Evolutionary conservation across 2,797 vertebrate genomes (phyloP), one percentile per base, ranked within the genome.

Genomic region (Pogonophryne albipinna): DNA sequence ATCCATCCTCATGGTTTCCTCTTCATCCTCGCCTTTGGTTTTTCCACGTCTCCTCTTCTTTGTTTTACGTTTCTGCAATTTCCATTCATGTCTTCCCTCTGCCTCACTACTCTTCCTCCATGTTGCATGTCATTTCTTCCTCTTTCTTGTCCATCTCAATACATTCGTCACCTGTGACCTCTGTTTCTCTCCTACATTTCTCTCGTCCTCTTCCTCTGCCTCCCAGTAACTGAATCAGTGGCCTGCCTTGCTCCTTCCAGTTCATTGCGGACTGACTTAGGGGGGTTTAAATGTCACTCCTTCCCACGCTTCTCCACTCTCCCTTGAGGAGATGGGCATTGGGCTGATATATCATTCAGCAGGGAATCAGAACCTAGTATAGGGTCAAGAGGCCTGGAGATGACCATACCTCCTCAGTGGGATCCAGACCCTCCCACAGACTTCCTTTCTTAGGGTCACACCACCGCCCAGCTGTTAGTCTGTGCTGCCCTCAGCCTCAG

Each of bases 1-100:
- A 66, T 76, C 80, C 71, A 56, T 72, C 76, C 61, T 83, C 74
- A 42, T 88, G 84, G 69, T 72, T 74, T 82, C 59, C 41, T 66
- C 55, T 72, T 83, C 55, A 71, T 80, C 72, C 71, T 82, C 66
- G 45, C 76, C 53, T 71, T 58, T 61, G 41, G 7, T 45, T 70
- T 75, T 65, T 67, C 42, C 62, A n/a, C 20, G 59, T 86, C 68
- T 82, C 53, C 61, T 78, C 23, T 44, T 57, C 57, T 78, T 81
- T 85, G 59, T 84, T 87, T 75, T 74, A 66, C 72, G 53, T 53
- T 53, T 69, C 75, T 47, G 59, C 71, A 34, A 77, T 67, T 68
- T 67, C 80, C 52, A 61, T 38, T 65, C 49, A 74, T 49, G 23
- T 70, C 34, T 61, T 70, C n/a, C 45, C 59, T 56, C 42, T 74